Percentiles rank a stretch among this genome's conserved stretches.
Evolutionary conservation across 2,888 invertebrate species (phyloP).

Genomic region (Cacoxenus indagator): DNA sequence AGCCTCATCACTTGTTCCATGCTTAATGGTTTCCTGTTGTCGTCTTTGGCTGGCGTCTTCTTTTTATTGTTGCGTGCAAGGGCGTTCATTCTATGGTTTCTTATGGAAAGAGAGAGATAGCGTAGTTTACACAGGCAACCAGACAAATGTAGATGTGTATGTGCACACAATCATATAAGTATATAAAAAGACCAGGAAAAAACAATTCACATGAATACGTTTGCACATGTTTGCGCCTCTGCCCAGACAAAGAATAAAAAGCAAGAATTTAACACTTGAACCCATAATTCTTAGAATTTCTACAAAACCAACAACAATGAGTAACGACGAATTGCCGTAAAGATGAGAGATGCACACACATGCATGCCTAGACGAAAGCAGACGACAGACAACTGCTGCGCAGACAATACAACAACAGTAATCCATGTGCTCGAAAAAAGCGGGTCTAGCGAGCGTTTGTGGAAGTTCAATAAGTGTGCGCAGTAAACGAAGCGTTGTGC

Average conservation of each 20-base stretch:
- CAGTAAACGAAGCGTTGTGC: too few relatives aligned
- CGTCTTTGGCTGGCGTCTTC: neutral
- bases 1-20: neutral
- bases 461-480: too few relatives aligned
- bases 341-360: slow-evolving; percentile 13
- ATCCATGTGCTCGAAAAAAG: too few relatives aligned
- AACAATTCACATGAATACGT: neutral
- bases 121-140: neutral
- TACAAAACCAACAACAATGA: neutral
- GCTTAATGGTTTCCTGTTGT: neutral
- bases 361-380: too few relatives aligned
- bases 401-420: too few relatives aligned
- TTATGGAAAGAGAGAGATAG: too few relatives aligned
- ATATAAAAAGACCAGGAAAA: neutral
- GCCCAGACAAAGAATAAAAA: neutral
- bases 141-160: neutral
- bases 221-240: too few relatives aligned
- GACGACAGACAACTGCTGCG: too few relatives aligned
- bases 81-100: neutral
- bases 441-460: too few relatives aligned
- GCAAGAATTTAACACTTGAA: slow-evolving; percentile 44
- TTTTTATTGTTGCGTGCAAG: neutral
- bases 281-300: slow-evolving; percentile 52
- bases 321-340: slow-evolving; percentile 1
- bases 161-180: neutral